Base-by-base conservation (phyloP, 2,113 vertebrate genomes). In the Rissa tridactyla region DNA sequence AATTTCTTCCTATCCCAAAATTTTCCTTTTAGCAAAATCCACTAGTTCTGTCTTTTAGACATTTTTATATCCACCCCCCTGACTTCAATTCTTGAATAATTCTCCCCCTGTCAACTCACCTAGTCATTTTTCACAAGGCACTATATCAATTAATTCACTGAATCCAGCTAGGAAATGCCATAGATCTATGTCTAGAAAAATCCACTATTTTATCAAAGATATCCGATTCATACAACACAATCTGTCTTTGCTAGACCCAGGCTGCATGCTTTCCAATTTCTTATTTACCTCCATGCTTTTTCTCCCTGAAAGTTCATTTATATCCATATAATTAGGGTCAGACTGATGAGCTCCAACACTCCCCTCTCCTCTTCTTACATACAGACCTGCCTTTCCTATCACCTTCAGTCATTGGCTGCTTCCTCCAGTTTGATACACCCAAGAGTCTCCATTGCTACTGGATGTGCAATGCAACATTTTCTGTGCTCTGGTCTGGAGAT, bases 131-230 rank as follows among this genome's bases (percentile, higher is more conserved):
- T 85, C 57, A 72, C 55, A 36, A 52, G 89, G 30, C 69, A 76
- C 40, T 61, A 9, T 13, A 79, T 79, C 82, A 90, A 70, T 60
- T 46, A 38, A 57, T 75, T 68, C 44, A 46, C 57, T 68, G 55
- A 84, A 82, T 75, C 44, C 91, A 94, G 44, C 30, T 76, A 65
- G 65, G 23, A 94, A 94, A 94, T 88, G 36, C 57, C 66, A 82
- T 2, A 65, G 82, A 87, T 72, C 81, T 76, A 51, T 3, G 15
- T 44, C 90, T 82, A 57, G 70, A 85, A 96, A 92, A 95, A 72
- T n/a, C 47, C 78, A 72, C 82, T 88, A 69, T 87, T 90, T 92
- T 94, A 93, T 93, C 73, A 65, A 65, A 90, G 40, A 61, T 38
- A 64, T n/a, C 82, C 62, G 38, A 66, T 70, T 91, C 36, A 22